Base-by-base conservation (phyloP, 1,140 invertebrate species). In the Dolichoris vasculosae region DNA sequence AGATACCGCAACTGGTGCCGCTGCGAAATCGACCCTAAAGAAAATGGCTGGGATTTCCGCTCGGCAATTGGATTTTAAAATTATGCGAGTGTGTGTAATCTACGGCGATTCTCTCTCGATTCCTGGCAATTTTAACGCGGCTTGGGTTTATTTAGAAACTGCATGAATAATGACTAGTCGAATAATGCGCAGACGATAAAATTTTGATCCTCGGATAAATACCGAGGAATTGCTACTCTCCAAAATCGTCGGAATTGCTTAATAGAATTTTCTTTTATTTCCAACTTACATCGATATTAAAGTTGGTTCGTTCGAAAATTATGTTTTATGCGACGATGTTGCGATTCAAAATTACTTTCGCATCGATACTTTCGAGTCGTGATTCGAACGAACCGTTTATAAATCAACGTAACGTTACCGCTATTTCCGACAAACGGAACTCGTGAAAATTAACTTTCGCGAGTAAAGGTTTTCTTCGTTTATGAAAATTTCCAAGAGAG, bases 61-160 rank as follows among this genome's bases (percentile, higher is more conserved):
- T 40, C 71, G 63, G 9, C 75, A 79, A 84, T 84, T 84, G 83
- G 83, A 78, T 84, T 84, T 78, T 78, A 51, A 78, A 79, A 84
- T 83, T 83, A 82, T 73, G 71, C 51, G 69, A 35, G 15, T 59
- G 13, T 35, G 46, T 30, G 75, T 38, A 82, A 82, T 32, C 11
- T 38, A 51, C 46, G 80, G 80, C 43, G 3, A 75, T 75, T 75
- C 48, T 38, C 35, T 35, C 46, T 51, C 75, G 75, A 69, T 38
- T 69, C 20, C 67, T 38, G 46, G 17, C 35, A 17, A 63, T 77
- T 77, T 77, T 48, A 79, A 40, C 20, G 55, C 23, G 55, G 8
- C 30, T 20, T 23, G 43, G 32, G 63, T 43, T 77, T 30, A 46
- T 82, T 82, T 48, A 43, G 81, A 6, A 51, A 51, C 6, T 73